Base-by-base conservation (phyloP, 37 sponge, comb jelly and placozoan species). In the Oopsacas minuta region DNA sequence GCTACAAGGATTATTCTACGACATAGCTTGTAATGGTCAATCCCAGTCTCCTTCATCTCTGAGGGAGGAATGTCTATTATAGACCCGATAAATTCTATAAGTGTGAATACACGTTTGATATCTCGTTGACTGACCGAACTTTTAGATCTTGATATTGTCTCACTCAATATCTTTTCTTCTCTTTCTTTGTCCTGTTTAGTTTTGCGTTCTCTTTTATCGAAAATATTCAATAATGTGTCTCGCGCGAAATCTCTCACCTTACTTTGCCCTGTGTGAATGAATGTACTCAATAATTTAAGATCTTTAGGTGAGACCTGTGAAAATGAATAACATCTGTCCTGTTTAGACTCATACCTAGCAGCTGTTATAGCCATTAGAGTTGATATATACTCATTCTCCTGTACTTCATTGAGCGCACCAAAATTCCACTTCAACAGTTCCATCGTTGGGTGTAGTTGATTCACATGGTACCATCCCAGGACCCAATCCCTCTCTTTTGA, bases 111-210 rank as follows among this genome's bases (percentile, higher is more conserved):
- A 35, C 86, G 86, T 82, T 94, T 93, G 23, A 94, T 92, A 39
- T 92, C 95, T 36, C 94, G 39, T 82, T 94, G 94, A 36, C 92
- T 91, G 36, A 94, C 94, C n/a, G 89, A 91, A 84, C 94, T 94
- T 38, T 84, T 83, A 38, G 94, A 88, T 17, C 85, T 82, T 25
- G 37, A 81, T 0, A 37, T 39, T 3, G 95, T 89, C 7, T 90
- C 89, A 23, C 32, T n/a, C 0, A 20, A 20, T 35, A 22, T 10
- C 30, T 12, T 61, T 3, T 61, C 75, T 25, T 61, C 28, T 25
- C 20, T 61, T 12, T 61, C 75, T 34, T 61, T 61, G 22, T 61
- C 75, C 5, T 32, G 5, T 10, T n/a, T 12, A 10, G 20, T n/a
- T 3, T n/a, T 34, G 5, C 32, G 28, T 12, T 61, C 28, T 25